These are phyloP conservation scores for Mythimna pallens DNA, from an alignment of 2,888 invertebrate species.

Conservation along the genomic window DNA sequence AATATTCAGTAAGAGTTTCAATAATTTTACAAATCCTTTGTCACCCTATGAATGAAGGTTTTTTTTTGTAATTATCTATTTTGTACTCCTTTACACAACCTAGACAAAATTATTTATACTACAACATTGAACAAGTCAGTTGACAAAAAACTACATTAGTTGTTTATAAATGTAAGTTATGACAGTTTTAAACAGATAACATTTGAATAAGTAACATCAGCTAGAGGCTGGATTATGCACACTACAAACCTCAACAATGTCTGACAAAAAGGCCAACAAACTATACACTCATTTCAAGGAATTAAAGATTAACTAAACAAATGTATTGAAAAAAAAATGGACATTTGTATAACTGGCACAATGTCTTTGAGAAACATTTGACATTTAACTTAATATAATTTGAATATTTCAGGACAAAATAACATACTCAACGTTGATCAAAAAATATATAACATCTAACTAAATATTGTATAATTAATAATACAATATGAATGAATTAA, in stretches of 20 bases:
- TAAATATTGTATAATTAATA: not conserved
- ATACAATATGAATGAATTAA: too few relatives aligned
- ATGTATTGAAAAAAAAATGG: not conserved
- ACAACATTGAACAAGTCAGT: conserved; percentile 37
- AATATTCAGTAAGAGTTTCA: conserved; percentile 16
- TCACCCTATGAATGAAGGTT: conserved; percentile 7
- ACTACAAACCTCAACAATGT: conserved; percentile 1
- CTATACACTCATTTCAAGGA: not conserved
- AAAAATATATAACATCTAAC: not conserved
- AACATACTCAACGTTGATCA: conserved; percentile 5
- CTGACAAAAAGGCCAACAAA: conserved; percentile 1
- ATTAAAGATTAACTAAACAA: not conserved
- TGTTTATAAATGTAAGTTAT: conserved; percentile 36
- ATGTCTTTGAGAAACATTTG: conserved; percentile 13
- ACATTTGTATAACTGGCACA: not conserved
- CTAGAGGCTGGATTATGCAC: conserved; percentile 51
- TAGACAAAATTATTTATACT: conserved; percentile 24
- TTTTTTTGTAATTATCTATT: conserved; percentile 20
- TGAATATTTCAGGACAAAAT: not conserved
- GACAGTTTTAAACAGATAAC: conserved; percentile 42
- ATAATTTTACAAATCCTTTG: conserved; percentile 32
- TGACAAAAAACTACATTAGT: conserved; percentile 38
- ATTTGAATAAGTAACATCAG: conserved; percentile 24
- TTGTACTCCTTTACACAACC: conserved; percentile 34
- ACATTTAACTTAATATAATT: conserved; percentile 1